Evolutionary conservation across 2,888 invertebrate genomes (phyloP).

Genomic region (Serripes groenlandicus): DNA sequence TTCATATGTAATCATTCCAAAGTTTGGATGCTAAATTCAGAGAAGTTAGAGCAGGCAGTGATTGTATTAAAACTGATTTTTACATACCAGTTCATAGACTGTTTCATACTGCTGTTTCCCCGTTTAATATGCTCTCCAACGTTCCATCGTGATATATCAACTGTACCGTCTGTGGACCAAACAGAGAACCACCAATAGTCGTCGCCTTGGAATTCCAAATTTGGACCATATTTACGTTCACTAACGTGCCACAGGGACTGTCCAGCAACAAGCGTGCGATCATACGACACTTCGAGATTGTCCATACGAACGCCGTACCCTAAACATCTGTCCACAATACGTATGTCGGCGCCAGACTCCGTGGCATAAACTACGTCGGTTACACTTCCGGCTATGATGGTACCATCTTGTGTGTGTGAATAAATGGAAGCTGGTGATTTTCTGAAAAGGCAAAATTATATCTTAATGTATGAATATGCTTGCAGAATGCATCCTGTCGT

Average conservation of each 20-base stretch:
- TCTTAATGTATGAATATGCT: no score
- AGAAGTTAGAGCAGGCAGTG: no score
- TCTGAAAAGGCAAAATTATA: conserved; percentile 29
- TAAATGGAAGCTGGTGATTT: conserved; percentile 49
- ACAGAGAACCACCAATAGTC: conserved; percentile 70
- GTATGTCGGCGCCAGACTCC: conserved; percentile 64
- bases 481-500: no score
- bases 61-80: no score
- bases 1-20: no score
- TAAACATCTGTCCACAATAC: conserved; percentile 64
- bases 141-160: conserved; percentile 68
- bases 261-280: conserved; percentile 52
- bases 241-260: conserved; percentile 68
- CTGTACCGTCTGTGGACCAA: conserved; percentile 65
- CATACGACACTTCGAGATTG: conserved; percentile 62
- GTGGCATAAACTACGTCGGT: conserved; percentile 59
- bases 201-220: conserved; percentile 60
- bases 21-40: no score
- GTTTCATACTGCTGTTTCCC: conserved; percentile 65
- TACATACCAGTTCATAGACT: conserved; percentile 65
- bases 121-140: conserved; percentile 66
- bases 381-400: conserved; percentile 56
- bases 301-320: conserved; percentile 67
- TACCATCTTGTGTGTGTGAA: conserved; percentile 66
- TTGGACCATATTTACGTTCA: conserved; percentile 59